Percentiles rank a stretch among this genome's conserved stretches.
Conservation (phyloP, 1,140 invertebrate species). For the Conus ventricosus region DNA sequence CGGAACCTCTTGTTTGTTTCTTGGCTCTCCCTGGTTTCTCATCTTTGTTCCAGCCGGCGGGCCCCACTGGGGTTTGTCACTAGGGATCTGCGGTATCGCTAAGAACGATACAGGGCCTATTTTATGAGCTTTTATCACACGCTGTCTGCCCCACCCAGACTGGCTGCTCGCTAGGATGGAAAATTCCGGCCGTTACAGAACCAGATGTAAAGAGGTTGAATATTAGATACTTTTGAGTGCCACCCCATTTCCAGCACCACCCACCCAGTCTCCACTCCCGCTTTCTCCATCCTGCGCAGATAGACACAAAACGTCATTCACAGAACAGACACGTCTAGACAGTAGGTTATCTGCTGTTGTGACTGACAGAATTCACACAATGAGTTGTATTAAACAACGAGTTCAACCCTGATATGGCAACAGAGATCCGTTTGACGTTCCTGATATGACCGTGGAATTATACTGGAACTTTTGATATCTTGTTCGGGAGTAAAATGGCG, state of each 20-base stretch:
- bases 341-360: too few species aligned
- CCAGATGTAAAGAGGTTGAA: not conserved
- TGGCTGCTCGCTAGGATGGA: not conserved
- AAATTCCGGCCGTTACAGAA: not conserved
- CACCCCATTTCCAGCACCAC: not conserved
- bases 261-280: not conserved
- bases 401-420: too few species aligned
- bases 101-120: not conserved
- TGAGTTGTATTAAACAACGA: too few species aligned
- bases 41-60: not conserved
- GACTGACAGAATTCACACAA: too few species aligned
- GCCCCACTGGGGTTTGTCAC: constrained; percentile 7
- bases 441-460: not conserved
- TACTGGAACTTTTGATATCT: not conserved
- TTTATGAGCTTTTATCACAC: not conserved
- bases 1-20: constrained; percentile 25
- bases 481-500: not conserved
- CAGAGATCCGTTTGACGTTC: too few species aligned
- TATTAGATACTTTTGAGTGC: not conserved
- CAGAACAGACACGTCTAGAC: too few species aligned
- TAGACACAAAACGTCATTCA: too few species aligned
- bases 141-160: not conserved
- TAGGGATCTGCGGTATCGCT: not conserved
- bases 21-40: not conserved
- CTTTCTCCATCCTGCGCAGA: not conserved